Conservation (phyloP, 1,140 invertebrate genomes). For the Euglossa dilemma region DNA sequence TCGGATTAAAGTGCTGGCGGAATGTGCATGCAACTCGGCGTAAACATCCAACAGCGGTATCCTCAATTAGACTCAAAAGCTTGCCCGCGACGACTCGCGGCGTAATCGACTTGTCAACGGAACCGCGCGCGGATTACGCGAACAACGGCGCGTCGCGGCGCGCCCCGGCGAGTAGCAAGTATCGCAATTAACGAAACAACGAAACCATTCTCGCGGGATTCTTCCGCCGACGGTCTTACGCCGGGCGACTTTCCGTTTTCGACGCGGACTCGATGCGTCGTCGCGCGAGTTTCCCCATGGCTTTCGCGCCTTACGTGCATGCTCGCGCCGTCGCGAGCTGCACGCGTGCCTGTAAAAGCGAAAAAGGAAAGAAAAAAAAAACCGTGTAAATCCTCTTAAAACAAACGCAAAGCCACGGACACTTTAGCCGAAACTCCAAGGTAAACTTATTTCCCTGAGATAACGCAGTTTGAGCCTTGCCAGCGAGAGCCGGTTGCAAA, state of each 20-base stretch:
- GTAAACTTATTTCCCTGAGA: background rate
- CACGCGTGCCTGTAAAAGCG: background rate
- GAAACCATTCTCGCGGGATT: too few species aligned
- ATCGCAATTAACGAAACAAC: background rate
- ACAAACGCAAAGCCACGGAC: slow-evolving; percentile 11
- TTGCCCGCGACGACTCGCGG: background rate
- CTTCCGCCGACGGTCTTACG: too few species aligned
- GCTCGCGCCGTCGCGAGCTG: too few species aligned
- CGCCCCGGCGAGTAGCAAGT: too few species aligned
- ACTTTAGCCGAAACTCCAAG: slow-evolving; percentile 6
- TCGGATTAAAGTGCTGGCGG: slow-evolving; percentile 43
- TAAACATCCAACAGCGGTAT: slow-evolving; percentile 39
- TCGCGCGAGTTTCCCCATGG: too few species aligned
- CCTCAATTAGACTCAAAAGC: slow-evolving; percentile 43
- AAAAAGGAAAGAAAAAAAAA: too few species aligned
- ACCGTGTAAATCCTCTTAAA: slow-evolving; percentile 28
- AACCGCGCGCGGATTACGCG: background rate
- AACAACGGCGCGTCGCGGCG: too few species aligned
- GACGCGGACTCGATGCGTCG: too few species aligned
- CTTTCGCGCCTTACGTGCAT: too few species aligned
- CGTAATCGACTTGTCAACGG: slow-evolving; percentile 10
- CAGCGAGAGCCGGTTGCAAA: background rate
- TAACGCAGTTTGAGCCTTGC: background rate
- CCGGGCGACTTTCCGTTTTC: too few species aligned
- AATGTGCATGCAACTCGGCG: slow-evolving; percentile 39